phyloP scores from a whole-genome alignment of 1,140 invertebrate genomes.

The Notospermus geniculatus region DNA sequence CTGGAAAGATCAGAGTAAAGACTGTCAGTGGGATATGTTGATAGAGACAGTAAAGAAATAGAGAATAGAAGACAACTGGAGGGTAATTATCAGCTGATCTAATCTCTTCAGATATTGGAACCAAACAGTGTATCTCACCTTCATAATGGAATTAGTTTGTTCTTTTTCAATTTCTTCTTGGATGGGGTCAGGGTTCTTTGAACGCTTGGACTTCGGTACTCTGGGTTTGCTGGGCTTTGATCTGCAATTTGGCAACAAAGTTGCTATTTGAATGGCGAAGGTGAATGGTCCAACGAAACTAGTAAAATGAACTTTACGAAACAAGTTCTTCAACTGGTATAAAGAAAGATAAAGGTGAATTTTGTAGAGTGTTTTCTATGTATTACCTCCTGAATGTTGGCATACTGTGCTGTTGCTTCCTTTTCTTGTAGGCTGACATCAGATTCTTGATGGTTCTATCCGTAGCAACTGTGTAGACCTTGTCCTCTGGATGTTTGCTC shows the following conservation, averaged over 20 bases:
- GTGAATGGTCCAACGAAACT: too few relatives aligned
- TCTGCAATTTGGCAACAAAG: not conserved
- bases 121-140: conserved; percentile 58
- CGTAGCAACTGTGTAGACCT: conserved; percentile 59
- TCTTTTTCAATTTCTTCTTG: conserved; percentile 59
- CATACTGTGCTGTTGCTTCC: conserved; percentile 62
- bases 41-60: too few relatives aligned
- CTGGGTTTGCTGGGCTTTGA: conserved; percentile 18
- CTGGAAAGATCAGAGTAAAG: conserved; percentile 40
- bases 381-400: conserved; percentile 40
- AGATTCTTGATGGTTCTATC: conserved; percentile 59
- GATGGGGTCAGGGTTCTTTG: conserved; percentile 27
- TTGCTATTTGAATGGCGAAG: too few relatives aligned
- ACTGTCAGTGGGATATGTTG: too few relatives aligned
- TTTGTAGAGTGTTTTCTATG: too few relatives aligned
- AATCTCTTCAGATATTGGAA: too few relatives aligned
- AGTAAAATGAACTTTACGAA: too few relatives aligned
- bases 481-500: conserved; percentile 32
- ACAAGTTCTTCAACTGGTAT: too few relatives aligned
- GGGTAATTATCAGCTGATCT: too few relatives aligned
- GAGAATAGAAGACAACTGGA: too few relatives aligned
- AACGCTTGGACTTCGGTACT: conserved; percentile 29
- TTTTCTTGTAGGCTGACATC: conserved; percentile 64
- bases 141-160: conserved; percentile 72
- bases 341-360: too few relatives aligned